These are phyloP conservation scores for Malurus melanocephalus DNA, from an alignment of 2,113 vertebrate genomes.

Conservation along the genomic window DNA sequence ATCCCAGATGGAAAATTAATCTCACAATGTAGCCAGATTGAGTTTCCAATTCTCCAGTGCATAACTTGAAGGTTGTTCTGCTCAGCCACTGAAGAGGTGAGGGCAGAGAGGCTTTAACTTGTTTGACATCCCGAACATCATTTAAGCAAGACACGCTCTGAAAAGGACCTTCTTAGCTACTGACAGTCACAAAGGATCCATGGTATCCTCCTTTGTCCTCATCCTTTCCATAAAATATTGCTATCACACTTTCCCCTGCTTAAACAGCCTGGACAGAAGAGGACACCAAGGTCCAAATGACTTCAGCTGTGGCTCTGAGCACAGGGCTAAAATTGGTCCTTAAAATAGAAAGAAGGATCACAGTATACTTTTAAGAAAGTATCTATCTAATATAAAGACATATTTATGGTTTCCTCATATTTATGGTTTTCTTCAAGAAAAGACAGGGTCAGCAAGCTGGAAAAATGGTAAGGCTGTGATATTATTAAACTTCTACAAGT, in stretches of 20 bases:
- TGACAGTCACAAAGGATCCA: background rate
- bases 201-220: background rate
- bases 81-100: slow-evolving; percentile 35
- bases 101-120: slow-evolving; percentile 33
- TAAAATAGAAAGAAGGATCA: slow-evolving; percentile 56
- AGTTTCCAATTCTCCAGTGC: slow-evolving; percentile 63
- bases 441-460: background rate
- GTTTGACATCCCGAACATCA: slow-evolving; percentile 5
- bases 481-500: background rate
- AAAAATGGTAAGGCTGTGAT: background rate
- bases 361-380: slow-evolving; percentile 1
- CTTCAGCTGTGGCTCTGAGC: slow-evolving; percentile 30
- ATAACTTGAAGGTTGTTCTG: slow-evolving; percentile 36
- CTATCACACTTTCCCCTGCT: background rate
- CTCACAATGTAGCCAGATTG: slow-evolving; percentile 54
- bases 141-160: background rate
- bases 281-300: slow-evolving; percentile 38
- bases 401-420: slow-evolving; percentile 42
- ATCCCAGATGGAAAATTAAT: slow-evolving; percentile 71
- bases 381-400: slow-evolving; percentile 2
- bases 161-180: background rate
- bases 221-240: slow-evolving; percentile 30
- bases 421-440: slow-evolving; percentile 43
- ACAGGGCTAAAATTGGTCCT: background rate
- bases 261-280: slow-evolving; percentile 31